Conservation (phyloP, 2,888 invertebrate genomes). For the Drosophila picticornis region DNA sequence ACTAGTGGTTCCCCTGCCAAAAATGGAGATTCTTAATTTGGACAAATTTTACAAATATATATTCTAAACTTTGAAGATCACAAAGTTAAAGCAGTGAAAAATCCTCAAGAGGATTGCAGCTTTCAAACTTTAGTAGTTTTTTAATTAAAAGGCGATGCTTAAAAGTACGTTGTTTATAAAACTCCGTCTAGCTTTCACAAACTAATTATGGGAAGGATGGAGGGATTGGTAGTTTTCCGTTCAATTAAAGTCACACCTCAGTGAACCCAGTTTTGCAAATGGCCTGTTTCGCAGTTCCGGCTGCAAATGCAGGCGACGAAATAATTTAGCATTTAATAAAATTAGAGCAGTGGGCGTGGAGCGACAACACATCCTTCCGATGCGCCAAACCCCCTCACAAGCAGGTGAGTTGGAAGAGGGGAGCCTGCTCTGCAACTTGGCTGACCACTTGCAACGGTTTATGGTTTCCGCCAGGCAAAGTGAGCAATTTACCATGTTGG, state of each 20-base stretch:
- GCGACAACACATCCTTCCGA: slow-evolving; percentile 52
- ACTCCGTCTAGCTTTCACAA: background rate
- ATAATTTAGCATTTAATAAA: slow-evolving; percentile 65
- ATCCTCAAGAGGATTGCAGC: background rate
- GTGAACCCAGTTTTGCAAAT: background rate
- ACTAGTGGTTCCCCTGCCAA: slow-evolving; percentile 20
- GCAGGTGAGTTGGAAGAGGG: too few species aligned
- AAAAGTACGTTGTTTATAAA: background rate
- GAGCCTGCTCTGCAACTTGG: slow-evolving; percentile 16
- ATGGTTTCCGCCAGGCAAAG: slow-evolving; percentile 70
- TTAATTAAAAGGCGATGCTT: background rate
- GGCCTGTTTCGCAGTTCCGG: slow-evolving; percentile 11
- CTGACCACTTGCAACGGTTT: slow-evolving; percentile 55
- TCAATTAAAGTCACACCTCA: slow-evolving; percentile 27
- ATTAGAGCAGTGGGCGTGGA: slow-evolving; percentile 61
- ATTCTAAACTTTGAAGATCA: background rate
- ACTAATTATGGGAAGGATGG: background rate
- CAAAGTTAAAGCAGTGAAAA: background rate
- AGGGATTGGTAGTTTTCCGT: too few species aligned
- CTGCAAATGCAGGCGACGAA: slow-evolving; percentile 60
- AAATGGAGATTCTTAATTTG: background rate
- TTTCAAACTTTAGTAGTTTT: background rate
- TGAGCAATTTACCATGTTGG: slow-evolving; percentile 51
- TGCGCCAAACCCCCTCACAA: slow-evolving; percentile 14
- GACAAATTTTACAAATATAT: background rate